Conservation (phyloP, 2,797 vertebrate genomes). For the Steatocranus sp. region DNA sequence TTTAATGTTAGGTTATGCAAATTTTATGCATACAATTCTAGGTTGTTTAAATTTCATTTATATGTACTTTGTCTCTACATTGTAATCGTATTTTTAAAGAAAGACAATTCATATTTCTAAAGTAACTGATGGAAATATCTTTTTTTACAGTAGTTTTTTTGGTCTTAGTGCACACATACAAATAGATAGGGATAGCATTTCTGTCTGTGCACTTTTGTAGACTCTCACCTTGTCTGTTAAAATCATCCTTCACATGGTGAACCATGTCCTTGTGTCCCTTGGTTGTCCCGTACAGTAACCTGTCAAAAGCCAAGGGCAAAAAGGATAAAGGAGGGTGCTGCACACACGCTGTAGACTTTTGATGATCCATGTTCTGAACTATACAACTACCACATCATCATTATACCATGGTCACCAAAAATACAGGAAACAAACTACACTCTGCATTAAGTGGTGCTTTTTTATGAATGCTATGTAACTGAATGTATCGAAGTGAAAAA, state of each 20-base stretch:
- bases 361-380: not conserved
- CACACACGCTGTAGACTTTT: not conserved
- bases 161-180: not conserved
- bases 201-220: not conserved
- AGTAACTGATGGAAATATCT: not conserved
- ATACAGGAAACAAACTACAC: not conserved
- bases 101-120: not conserved
- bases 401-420: not conserved
- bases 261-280: slow-evolving; percentile 93
- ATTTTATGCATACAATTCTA: not conserved
- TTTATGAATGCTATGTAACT: not conserved
- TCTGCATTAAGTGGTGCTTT: not conserved
- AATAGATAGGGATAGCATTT: not conserved
- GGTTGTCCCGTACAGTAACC: slow-evolving; percentile 85
- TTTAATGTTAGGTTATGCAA: not conserved
- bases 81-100: not conserved
- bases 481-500: not conserved
- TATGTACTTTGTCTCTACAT: not conserved
- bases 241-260: slow-evolving; percentile 89
- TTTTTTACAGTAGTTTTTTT: not conserved
- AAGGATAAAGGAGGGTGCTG: not conserved
- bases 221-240: slow-evolving; percentile 83
- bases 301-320: slow-evolving; percentile 34
- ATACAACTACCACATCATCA: not conserved
- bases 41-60: not conserved